These are phyloP conservation scores for Margaritifera margaritifera DNA, from an alignment of 2,888 invertebrate species.

Conservation along the genomic window DNA sequence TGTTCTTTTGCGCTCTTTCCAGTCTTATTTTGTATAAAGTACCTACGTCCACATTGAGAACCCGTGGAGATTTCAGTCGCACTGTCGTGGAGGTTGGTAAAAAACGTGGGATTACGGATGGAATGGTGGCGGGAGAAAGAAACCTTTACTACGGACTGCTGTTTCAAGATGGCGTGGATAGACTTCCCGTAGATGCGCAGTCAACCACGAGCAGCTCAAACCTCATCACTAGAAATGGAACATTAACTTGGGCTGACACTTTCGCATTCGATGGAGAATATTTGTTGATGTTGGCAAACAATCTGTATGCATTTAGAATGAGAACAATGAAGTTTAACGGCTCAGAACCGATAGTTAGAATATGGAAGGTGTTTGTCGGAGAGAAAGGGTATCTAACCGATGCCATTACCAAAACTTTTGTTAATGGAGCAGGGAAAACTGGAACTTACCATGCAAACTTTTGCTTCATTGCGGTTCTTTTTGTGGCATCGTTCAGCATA, in stretches of 20 bases:
- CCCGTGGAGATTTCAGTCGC: slow-evolving; percentile 10
- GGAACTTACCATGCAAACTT: too few relatives aligned
- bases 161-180: slow-evolving; percentile 25
- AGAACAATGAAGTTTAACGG: slow-evolving; percentile 24
- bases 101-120: slow-evolving; percentile 30
- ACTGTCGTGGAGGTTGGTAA: slow-evolving; percentile 21
- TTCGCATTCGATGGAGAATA: slow-evolving; percentile 33
- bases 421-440: too few relatives aligned
- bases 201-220: slow-evolving; percentile 5
- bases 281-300: slow-evolving; percentile 40
- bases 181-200: background rate
- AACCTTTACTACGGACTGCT: slow-evolving; percentile 26
- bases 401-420: slow-evolving; percentile 6
- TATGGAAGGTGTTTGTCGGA: slow-evolving; percentile 28
- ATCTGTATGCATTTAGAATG: slow-evolving; percentile 15
- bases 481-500: too few relatives aligned
- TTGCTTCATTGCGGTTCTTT: too few relatives aligned
- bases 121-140: slow-evolving; percentile 28
- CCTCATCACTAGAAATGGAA: slow-evolving; percentile 13
- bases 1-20: slow-evolving; percentile 30
- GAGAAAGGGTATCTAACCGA: slow-evolving; percentile 28
- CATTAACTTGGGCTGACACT: slow-evolving; percentile 31
- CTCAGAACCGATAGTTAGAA: slow-evolving; percentile 18
- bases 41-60: slow-evolving; percentile 21
- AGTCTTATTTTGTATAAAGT: slow-evolving; percentile 27